phyloP scores from a whole-genome alignment of 2,888 invertebrate species.

The Amphipyra tragopoginis region DNA sequence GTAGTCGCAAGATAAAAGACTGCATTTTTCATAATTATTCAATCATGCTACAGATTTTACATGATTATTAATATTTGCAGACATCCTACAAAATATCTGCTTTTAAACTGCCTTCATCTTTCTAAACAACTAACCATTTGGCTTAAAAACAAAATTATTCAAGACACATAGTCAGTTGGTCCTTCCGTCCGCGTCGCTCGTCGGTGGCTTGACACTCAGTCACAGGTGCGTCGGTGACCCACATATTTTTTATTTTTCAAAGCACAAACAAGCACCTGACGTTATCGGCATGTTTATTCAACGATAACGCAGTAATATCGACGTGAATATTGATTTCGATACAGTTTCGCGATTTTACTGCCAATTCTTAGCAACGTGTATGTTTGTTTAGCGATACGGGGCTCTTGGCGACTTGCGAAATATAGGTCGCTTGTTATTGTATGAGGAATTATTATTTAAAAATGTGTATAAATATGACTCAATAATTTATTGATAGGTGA shows the following conservation, averaged over 20 bases:
- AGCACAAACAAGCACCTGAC: constrained; percentile 58
- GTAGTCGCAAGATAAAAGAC: too few relatives aligned
- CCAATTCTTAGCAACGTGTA: constrained; percentile 68
- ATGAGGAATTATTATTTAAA: constrained; percentile 43
- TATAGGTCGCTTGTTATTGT: constrained; percentile 51
- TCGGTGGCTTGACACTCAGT: constrained; percentile 5
- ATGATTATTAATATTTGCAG: too few relatives aligned
- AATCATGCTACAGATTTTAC: too few relatives aligned
- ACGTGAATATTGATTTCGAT: constrained; percentile 61
- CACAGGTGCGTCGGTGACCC: constrained; percentile 61
- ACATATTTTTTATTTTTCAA: constrained; percentile 51
- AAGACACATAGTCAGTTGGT: not conserved
- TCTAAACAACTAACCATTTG: not conserved
- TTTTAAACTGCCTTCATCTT: not conserved
- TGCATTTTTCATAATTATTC: not conserved
- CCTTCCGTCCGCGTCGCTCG: not conserved
- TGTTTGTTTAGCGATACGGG: constrained; percentile 65
- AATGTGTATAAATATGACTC: constrained; percentile 15
- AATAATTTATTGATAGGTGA: constrained; percentile 22
- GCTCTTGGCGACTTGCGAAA: constrained; percentile 44
- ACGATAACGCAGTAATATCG: constrained; percentile 57
- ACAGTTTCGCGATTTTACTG: constrained; percentile 66
- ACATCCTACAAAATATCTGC: too few relatives aligned
- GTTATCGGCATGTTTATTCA: constrained; percentile 60
- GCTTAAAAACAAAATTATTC: not conserved